Evolutionary conservation across 2,888 invertebrate species (phyloP).

Genomic region (Beris morrisii): DNA sequence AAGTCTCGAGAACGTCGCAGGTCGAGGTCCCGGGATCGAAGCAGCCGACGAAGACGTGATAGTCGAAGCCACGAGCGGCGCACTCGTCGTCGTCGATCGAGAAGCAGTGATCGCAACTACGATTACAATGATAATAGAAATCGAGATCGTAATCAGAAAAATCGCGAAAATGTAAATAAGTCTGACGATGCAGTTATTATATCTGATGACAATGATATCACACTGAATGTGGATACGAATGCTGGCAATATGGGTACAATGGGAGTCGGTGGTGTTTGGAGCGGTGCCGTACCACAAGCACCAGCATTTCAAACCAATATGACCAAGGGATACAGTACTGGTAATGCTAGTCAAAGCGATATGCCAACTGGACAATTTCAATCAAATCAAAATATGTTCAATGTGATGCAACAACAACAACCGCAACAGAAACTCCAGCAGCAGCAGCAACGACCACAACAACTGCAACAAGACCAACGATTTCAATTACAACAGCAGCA

Average conservation of each 20-base stretch:
- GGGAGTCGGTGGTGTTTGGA: constrained; percentile 21
- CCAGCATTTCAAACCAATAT: constrained; percentile 21
- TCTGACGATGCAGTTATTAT: not conserved
- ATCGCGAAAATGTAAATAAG: constrained; percentile 53
- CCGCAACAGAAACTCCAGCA: constrained; percentile 34
- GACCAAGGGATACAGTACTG: constrained; percentile 30
- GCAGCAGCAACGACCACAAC: constrained; percentile 16
- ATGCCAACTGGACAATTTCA: constrained; percentile 40
- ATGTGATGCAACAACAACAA: constrained; percentile 37
- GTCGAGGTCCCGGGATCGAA: constrained; percentile 61
- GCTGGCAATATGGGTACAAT: constrained; percentile 1
- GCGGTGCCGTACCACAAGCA: constrained; percentile 18
- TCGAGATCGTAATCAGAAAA: constrained; percentile 55
- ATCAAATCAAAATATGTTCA: constrained; percentile 24
- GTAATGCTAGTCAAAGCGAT: constrained; percentile 42
- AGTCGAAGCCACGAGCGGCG: constrained; percentile 52
- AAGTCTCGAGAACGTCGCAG: constrained; percentile 47
- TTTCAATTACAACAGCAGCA: constrained; percentile 29
- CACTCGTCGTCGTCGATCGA: constrained; percentile 59
- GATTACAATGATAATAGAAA: constrained; percentile 57
- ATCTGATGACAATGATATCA: not conserved
- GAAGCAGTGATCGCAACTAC: constrained; percentile 59
- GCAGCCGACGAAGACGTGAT: constrained; percentile 38
- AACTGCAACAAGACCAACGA: constrained; percentile 6
- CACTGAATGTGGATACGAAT: not conserved